Evolutionary conservation across 1,140 invertebrate genomes (phyloP), one percentile per base, ranked within the genome.

Genomic region (Eriosoma lanigerum): DNA sequence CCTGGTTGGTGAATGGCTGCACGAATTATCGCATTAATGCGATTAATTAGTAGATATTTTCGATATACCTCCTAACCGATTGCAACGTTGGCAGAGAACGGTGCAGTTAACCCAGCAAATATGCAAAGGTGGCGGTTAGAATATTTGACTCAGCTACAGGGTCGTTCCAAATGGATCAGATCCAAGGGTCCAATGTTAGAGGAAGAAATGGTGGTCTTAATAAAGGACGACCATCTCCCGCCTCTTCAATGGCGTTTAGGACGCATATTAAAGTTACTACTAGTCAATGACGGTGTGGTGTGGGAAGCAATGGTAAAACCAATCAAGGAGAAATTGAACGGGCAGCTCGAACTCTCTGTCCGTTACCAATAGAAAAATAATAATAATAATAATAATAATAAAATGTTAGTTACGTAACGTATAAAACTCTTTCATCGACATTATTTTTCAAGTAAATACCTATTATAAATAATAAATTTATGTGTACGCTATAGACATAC

Each of bases 251-350:
- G n/a, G n/a, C n/a, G n/a, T n/a, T n/a, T n/a, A n/a, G n/a, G n/a
- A n/a, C n/a, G 83, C 32, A 82, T 85, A 6, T 58, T 80, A 1
- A 48, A 82, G 21, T 32, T 82, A 19, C 66, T 82, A 72, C 83
- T 82, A 0, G 83, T 83, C 48, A 50, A 70, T 19, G 84, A 85
- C 81, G 81, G 78, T 1, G 44, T 84, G 9, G 82, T 83, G 0
- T 24, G 84, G 38, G 48, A 24, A 5, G 73, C 54, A 50, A 26
- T 19, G 21, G 50, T 76, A 24, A 26, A 12, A 76, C 73, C 1
- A 8, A 5, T 1, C 15, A 29, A 15, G n/a, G n/a, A n/a, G n/a
- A n/a, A n/a, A n/a, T n/a, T n/a, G n/a, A n/a, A n/a, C n/a, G n/a
- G n/a, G n/a, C n/a, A n/a, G n/a, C n/a, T n/a, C n/a, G n/a, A n/a